These are phyloP conservation scores for Psittacula echo DNA, from an alignment of 2,797 vertebrate genomes.

Conservation along the genomic window DNA sequence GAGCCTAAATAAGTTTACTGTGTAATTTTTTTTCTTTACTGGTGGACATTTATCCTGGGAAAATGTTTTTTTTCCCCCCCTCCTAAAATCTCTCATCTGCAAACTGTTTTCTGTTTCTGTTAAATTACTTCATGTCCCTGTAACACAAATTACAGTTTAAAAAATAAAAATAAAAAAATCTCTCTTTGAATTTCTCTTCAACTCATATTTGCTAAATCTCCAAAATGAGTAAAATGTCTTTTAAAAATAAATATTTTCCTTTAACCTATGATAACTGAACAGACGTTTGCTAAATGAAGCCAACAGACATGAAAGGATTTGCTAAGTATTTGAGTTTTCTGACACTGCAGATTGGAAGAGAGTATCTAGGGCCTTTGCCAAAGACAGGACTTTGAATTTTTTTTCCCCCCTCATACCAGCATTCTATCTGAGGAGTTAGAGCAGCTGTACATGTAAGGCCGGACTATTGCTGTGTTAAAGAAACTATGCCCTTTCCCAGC, in stretches of 20 bases:
- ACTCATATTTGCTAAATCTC: slow-evolving; percentile 1
- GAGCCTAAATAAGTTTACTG: slow-evolving; percentile 12
- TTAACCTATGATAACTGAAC: slow-evolving; percentile 58
- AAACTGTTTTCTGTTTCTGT: slow-evolving; percentile 11
- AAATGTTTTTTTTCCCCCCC: neutral
- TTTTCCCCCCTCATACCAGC: neutral
- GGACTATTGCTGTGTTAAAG: neutral
- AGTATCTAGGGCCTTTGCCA: slow-evolving; percentile 53
- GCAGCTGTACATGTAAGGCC: neutral
- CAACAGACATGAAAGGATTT: slow-evolving; percentile 66
- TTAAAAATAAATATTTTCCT: slow-evolving; percentile 65
- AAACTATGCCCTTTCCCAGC: neutral
- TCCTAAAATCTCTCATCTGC: neutral
- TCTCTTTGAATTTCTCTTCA: slow-evolving; percentile 30
- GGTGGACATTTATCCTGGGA: neutral
- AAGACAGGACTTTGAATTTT: slow-evolving; percentile 44
- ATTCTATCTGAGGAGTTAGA: neutral
- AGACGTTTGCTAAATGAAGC: slow-evolving; percentile 65
- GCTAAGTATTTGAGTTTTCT: slow-evolving; percentile 67
- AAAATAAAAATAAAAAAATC: neutral
- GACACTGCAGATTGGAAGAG: slow-evolving; percentile 69
- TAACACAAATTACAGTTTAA: neutral
- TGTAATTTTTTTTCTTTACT: slow-evolving; percentile 8
- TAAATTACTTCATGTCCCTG: neutral
- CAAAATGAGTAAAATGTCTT: slow-evolving; percentile 22